These are phyloP conservation scores for Gymnocephalus cernua DNA, from an alignment of 2,113 vertebrate species.

Conservation along the genomic window DNA sequence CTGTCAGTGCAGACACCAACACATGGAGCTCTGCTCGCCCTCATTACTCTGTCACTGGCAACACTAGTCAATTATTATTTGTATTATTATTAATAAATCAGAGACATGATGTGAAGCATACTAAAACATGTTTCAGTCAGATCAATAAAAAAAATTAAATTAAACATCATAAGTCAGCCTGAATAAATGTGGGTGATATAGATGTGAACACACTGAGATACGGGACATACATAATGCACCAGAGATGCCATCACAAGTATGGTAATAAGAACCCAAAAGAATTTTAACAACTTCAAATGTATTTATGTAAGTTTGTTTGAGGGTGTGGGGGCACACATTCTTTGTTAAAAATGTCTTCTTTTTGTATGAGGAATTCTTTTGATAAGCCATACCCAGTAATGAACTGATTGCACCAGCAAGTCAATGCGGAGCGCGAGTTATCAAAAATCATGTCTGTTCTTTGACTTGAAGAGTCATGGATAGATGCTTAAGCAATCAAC, in stretches of 20 bases:
- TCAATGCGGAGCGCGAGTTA: neutral
- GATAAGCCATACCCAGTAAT: neutral
- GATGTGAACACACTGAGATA: neutral
- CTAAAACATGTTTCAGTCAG: neutral
- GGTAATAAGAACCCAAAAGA: neutral
- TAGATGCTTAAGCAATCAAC: neutral
- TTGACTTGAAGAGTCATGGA: neutral
- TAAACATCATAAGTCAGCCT: neutral
- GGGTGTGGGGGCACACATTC: neutral
- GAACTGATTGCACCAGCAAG: neutral
- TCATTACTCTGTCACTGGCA: conserved; percentile 17
- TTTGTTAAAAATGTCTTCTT: neutral
- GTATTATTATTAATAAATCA: conserved; percentile 25
- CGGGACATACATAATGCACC: conserved; percentile 12
- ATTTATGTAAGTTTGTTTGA: neutral
- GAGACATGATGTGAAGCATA: conserved; percentile 4
- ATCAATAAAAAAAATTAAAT: too few relatives aligned
- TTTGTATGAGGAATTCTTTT: neutral
- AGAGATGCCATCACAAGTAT: neutral
- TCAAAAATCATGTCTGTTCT: too few relatives aligned
- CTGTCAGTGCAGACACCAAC: conserved; percentile 8
- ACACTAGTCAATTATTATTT: conserved; percentile 5
- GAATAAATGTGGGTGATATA: conserved; percentile 4
- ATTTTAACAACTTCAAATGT: conserved; percentile 1
- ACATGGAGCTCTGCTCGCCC: neutral